A percentile compares a stretch with the other conserved stretches of the same genome.
Conservation (phyloP, 2,113 vertebrate genomes). For the Erythrolamprus reginae region DNA sequence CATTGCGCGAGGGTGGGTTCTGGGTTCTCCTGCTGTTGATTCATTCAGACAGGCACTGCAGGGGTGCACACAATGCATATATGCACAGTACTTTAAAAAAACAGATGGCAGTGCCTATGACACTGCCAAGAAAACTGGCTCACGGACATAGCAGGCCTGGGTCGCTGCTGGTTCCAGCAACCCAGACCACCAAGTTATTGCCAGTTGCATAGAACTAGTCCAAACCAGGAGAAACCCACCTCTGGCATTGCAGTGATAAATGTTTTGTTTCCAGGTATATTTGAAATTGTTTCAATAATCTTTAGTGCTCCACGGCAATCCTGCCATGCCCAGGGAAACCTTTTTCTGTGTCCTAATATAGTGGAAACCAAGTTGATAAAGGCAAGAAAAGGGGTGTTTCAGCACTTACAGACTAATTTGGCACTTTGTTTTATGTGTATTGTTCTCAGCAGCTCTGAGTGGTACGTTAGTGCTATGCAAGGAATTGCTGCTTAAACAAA, state of each 20-base stretch:
- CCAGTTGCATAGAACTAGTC: too few species aligned
- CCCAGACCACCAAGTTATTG: too few species aligned
- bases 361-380: background rate
- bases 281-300: background rate
- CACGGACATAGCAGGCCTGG: too few species aligned
- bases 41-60: too few species aligned
- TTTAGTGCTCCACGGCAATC: background rate
- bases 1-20: background rate
- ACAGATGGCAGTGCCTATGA: too few species aligned
- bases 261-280: background rate
- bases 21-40: too few species aligned
- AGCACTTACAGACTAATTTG: background rate
- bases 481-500: background rate
- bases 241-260: background rate
- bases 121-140: too few species aligned
- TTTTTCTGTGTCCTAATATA: background rate
- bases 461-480: background rate
- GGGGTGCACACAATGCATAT: too few species aligned
- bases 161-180: too few species aligned
- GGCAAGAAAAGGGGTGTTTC: background rate
- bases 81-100: too few species aligned
- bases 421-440: background rate
- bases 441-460: background rate
- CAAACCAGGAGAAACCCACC: too few species aligned
- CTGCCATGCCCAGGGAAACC: background rate